Evolutionary conservation across 2,797 vertebrate genomes (phyloP), one percentile per base, ranked within the genome.

Genomic region (Falco cherrug): DNA sequence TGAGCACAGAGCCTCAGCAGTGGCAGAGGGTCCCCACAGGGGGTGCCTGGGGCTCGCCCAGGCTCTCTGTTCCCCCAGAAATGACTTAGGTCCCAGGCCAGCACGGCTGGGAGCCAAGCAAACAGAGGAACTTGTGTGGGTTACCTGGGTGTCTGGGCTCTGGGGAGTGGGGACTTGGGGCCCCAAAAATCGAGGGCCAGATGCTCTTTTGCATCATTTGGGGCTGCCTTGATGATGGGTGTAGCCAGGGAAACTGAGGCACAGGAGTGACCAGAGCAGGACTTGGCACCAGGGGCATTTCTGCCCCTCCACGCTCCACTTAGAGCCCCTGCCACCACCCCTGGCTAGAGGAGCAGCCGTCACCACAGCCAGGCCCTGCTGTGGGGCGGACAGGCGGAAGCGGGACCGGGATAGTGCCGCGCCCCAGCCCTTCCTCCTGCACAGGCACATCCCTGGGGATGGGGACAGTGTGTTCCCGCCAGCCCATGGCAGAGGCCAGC

Each of bases 381-480:
- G 29, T 31, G 43, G 74, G 70, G 22, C 0, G 8, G 47, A 12
- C 3, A 26, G 48, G 71, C 51, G 91, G 96, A 97, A 97, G 57
- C 26, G 0, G 53, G 79, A 94, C 90, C 64, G 50, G 96, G 94
- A 96, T 33, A 87, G 33, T 47, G 91, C 79, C 6, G 57, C 10
- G 19, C 13, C 94, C 93, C 93, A 96, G 95, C 91, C 91, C 95
- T 97, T 97, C 95, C 95, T 96, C 88, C 73, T 21, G 73, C 4
- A 2, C 84, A 93, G 90, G 75, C 60, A 90, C 76, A 71, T 97
- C 94, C 91, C 70, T 68, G 53, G 73, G 84, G 85, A 84, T 16
- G 20, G 76, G 90, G 81, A 92, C 94, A 89, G 37, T 41, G 37
- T 15, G 87, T 97, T 93, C 88, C 84, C 4, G 6, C 47, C 67